These are phyloP conservation scores for Helicoverpa zea DNA, from an alignment of 1,140 invertebrate species.

Conservation along the genomic window DNA sequence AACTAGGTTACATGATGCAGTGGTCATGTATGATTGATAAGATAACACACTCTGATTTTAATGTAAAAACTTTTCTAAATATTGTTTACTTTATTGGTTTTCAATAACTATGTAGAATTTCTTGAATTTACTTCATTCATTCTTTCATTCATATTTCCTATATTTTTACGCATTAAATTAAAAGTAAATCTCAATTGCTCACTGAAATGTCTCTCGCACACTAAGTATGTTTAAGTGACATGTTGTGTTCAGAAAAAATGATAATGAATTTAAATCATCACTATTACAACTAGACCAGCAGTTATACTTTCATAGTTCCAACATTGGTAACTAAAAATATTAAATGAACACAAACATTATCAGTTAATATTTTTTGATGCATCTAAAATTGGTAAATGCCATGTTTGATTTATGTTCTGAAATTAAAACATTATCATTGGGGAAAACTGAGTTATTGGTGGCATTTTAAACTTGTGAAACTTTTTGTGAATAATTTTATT, in stretches of 20 bases:
- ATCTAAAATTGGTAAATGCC: not conserved
- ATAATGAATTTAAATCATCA: too few relatives aligned
- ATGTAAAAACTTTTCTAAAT: conserved; percentile 10
- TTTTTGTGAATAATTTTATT: not conserved
- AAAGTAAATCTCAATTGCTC: too few relatives aligned
- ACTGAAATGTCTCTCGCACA: too few relatives aligned
- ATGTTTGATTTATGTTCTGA: not conserved
- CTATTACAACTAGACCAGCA: too few relatives aligned
- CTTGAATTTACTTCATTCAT: not conserved
- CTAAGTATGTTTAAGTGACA: too few relatives aligned
- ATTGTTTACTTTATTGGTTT: conserved; percentile 1
- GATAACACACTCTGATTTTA: conserved; percentile 19
- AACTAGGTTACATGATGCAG: conserved; percentile 34
- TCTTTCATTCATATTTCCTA: not conserved
- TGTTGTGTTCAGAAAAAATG: too few relatives aligned
- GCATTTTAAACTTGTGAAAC: not conserved
- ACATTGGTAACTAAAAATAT: too few relatives aligned
- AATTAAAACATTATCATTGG: not conserved
- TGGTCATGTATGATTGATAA: conserved; percentile 26
- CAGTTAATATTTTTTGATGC: not conserved
- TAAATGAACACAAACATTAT: not conserved
- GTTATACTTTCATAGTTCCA: too few relatives aligned
- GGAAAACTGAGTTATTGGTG: not conserved
- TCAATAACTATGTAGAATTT: not conserved
- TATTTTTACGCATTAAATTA: not conserved